phyloP scores from a whole-genome alignment of 1,140 invertebrate species.

The Triops cancriformis region DNA sequence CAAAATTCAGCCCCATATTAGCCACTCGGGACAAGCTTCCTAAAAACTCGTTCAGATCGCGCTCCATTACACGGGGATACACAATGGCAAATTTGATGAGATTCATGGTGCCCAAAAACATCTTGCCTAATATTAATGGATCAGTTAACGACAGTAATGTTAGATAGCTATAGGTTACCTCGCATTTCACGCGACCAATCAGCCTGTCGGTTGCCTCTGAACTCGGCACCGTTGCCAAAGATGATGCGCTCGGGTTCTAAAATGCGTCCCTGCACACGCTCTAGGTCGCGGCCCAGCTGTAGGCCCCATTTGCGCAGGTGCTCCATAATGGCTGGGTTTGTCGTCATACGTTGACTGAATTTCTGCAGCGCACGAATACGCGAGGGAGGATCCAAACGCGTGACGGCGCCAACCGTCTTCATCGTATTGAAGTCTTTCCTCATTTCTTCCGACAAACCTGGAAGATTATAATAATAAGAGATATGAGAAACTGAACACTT shows the following conservation, averaged over 20 bases:
- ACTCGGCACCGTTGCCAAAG: constrained; percentile 30
- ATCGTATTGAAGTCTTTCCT: constrained; percentile 35
- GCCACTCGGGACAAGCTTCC: neutral
- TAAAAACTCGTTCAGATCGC: neutral
- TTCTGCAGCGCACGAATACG: constrained; percentile 31
- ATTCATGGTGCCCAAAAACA: neutral
- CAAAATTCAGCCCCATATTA: neutral
- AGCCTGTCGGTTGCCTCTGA: constrained; percentile 36
- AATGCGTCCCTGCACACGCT: constrained; percentile 21
- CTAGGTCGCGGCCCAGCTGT: constrained; percentile 16
- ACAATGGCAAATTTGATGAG: neutral
- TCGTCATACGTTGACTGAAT: constrained; percentile 31
- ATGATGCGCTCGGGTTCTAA: constrained; percentile 16
- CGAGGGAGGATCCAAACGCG: constrained; percentile 41
- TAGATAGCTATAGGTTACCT: constrained; percentile 37
- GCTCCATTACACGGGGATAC: neutral
- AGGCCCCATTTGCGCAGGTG: constrained; percentile 27
- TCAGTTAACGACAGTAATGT: too few species aligned
- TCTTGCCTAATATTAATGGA: neutral
- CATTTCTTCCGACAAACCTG: constrained; percentile 29
- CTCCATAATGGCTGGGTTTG: neutral
- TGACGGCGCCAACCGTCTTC: constrained; percentile 36
- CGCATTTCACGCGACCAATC: constrained; percentile 56
- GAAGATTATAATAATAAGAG: neutral
- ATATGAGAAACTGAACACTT: too few species aligned